These are phyloP conservation scores for Chaenodraco wilsoni DNA, from an alignment of 2,797 vertebrate species.

Conservation along the genomic window DNA sequence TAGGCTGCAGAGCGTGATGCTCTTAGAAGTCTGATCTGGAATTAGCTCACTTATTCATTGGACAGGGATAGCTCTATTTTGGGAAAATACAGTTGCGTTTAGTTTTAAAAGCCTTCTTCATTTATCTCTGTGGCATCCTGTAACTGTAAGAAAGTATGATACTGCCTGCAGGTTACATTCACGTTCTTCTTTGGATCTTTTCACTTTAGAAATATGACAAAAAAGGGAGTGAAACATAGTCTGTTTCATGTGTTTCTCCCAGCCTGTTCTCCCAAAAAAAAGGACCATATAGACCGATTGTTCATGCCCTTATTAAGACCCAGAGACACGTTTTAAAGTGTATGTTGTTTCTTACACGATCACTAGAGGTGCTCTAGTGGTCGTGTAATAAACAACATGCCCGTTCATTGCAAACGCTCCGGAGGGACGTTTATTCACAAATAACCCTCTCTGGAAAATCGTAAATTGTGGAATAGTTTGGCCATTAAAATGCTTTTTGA, in stretches of 20 bases:
- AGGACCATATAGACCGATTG: too few species aligned
- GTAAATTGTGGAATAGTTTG: too few species aligned
- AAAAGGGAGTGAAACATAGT: not conserved
- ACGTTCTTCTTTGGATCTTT: not conserved
- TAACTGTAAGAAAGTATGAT: not conserved
- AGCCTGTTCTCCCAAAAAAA: too few species aligned
- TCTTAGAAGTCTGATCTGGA: slow-evolving; percentile 44
- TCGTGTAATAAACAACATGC: too few species aligned
- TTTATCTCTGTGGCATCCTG: not conserved
- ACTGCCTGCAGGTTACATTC: slow-evolving; percentile 12
- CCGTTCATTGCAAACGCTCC: too few species aligned
- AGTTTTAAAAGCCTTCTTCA: slow-evolving; percentile 2
- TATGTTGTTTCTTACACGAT: too few species aligned
- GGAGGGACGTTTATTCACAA: too few species aligned
- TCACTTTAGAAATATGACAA: not conserved
- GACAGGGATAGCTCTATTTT: slow-evolving; percentile 37
- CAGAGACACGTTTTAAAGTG: too few species aligned
- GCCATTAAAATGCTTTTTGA: too few species aligned
- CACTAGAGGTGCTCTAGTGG: too few species aligned
- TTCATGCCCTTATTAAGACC: too few species aligned
- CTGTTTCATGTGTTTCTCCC: not conserved
- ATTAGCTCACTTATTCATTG: slow-evolving; percentile 31
- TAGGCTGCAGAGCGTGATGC: slow-evolving; percentile 23
- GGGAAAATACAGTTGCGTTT: slow-evolving; percentile 11
- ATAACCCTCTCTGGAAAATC: too few species aligned